These are phyloP conservation scores for Dasyprocta punctata DNA, from an alignment of 2,113 vertebrate species.

Conservation along the genomic window DNA sequence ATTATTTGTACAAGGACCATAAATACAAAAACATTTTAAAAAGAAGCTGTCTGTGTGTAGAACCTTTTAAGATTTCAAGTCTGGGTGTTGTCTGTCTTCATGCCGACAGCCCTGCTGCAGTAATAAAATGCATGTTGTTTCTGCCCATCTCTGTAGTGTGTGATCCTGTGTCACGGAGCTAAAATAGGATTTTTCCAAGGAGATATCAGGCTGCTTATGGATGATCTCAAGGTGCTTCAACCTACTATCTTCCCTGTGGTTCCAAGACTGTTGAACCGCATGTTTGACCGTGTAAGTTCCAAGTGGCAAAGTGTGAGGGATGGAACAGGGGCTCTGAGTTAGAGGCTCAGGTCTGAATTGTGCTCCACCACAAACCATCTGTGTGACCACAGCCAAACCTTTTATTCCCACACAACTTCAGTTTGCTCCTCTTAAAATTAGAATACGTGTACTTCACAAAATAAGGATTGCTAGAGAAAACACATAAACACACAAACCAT, in stretches of 20 bases:
- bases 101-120: neutral
- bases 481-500: neutral
- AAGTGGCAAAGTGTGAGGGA: rapidly evolving
- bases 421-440: too few species aligned
- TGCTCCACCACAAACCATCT: neutral
- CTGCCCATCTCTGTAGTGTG: slow-evolving; percentile 84
- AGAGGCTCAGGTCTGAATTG: rapidly evolving
- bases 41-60: neutral
- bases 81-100: neutral
- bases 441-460: neutral
- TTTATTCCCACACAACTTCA: rapidly evolving
- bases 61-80: neutral
- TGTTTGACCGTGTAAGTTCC: slow-evolving; percentile 96
- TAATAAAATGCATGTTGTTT: neutral
- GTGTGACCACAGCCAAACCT: rapidly evolving
- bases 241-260: slow-evolving; percentile 98
- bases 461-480: neutral
- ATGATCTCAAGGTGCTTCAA: slow-evolving; percentile 94
- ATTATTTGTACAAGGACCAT: neutral
- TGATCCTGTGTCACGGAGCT: slow-evolving; percentile 93
- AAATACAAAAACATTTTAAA: neutral
- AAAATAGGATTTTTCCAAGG: slow-evolving; percentile 98
- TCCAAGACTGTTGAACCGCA: slow-evolving; percentile 96
- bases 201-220: slow-evolving; percentile 98
- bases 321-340: neutral